These are phyloP conservation scores for Dione juno DNA, from an alignment of 2,888 invertebrate species.

Conservation along the genomic window DNA sequence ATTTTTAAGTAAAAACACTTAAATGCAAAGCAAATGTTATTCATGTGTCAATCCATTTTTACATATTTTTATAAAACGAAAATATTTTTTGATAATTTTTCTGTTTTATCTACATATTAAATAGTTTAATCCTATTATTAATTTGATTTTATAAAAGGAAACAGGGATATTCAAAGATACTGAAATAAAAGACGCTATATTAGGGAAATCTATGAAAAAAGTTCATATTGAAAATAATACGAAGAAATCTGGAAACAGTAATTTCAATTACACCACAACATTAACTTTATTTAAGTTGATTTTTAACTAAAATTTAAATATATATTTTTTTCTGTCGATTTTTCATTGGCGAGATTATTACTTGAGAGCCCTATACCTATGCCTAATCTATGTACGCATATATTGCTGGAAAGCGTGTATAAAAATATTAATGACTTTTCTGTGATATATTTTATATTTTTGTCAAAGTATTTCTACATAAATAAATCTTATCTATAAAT, in stretches of 20 bases:
- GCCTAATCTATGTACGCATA: not conserved
- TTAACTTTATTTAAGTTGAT: too few species aligned
- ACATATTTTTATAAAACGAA: not conserved
- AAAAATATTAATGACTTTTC: constrained; percentile 40
- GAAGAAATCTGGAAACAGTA: too few species aligned
- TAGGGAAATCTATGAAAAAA: not conserved
- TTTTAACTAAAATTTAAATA: too few species aligned
- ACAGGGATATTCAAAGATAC: not conserved
- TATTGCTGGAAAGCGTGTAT: constrained; percentile 12
- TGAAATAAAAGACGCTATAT: not conserved
- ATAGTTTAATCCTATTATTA: not conserved
- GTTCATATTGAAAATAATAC: too few species aligned
- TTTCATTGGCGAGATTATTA: not conserved
- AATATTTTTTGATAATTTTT: not conserved
- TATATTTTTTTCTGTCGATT: too few species aligned
- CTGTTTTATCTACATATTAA: not conserved
- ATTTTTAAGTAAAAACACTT: not conserved
- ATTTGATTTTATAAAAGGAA: not conserved
- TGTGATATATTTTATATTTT: constrained; percentile 50
- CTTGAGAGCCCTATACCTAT: not conserved
- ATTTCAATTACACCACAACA: too few species aligned
- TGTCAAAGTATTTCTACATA: constrained; percentile 18
- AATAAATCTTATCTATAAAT: constrained; percentile 11
- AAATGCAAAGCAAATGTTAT: not conserved
- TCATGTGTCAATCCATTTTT: not conserved